Base-by-base conservation (phyloP, 2,797 vertebrate genomes). In the Mycteria americana region DNA sequence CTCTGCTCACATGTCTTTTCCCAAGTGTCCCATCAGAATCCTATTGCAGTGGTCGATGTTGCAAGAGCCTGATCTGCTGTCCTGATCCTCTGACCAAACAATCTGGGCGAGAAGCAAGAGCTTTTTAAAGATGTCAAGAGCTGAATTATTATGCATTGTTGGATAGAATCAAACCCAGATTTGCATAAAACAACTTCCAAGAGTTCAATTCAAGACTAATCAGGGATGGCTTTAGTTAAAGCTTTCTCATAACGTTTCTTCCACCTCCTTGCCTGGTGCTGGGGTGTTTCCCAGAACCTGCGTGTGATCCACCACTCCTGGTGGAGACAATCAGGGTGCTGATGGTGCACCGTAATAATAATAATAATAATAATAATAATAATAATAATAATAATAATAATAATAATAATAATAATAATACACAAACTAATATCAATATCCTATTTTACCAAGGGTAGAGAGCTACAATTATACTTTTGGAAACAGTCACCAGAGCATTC, bases 1-100 rank as follows among this genome's bases (percentile, higher is more conserved):
- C 51, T 63, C 46, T 27, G 35, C 35, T 63, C 46, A 27, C 46
- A 6, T 4, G 4, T 12, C 59, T 77, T 63, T 27, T 6, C 59
- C 22, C 46, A 51, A 24, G 46, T 21, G 10, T 27, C 74, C 46
- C 35, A n/a, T 22, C 46, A 51, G 23, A 41, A n/a, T 41, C 0
- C 5, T 18, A 6, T 8, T 13, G 57, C 54, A 59, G 35, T 2
- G 10, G 18, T 27, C 46, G 13, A 0, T 2, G 46, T 3, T 51
- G 48, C 30, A 53, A 28, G 23, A 63, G 23, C 31, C 48, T n/a
- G 46, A 64, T 11, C 30, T 28, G 46, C 48, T 77, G 23, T 28
- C 46, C 75, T 14, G 8, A 10, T n/a, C 37, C 60, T 23, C 48
- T 18, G 60, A 18, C 24, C 46, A 41, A 77, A 17, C 18, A 13